These are phyloP conservation scores for Mayetiola destructor DNA, from an alignment of 2,888 invertebrate species.

Conservation along the genomic window DNA sequence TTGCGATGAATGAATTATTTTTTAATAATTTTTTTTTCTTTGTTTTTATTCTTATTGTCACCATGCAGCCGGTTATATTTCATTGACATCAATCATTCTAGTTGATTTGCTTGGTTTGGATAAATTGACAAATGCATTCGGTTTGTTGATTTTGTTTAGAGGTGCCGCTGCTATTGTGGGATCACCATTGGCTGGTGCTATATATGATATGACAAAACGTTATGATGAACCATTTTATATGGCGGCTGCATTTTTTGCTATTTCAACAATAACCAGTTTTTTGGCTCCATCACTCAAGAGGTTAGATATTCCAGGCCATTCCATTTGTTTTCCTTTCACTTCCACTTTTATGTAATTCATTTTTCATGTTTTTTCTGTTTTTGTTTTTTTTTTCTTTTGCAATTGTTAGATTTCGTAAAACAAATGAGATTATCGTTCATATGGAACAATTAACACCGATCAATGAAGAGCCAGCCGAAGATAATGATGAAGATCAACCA, in stretches of 20 bases:
- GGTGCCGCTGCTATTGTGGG: constrained; percentile 86
- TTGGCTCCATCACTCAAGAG: constrained; percentile 59
- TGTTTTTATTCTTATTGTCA: neutral
- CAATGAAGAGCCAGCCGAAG: constrained; percentile 69
- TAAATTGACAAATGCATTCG: constrained; percentile 93
- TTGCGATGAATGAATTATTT: neutral
- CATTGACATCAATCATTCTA: constrained; percentile 91
- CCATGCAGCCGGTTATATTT: constrained; percentile 81
- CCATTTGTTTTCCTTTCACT: too few species aligned
- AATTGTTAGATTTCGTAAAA: constrained; percentile 27
- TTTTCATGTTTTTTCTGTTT: constrained; percentile 5
- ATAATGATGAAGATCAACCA: constrained; percentile 58
- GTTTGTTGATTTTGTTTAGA: constrained; percentile 85
- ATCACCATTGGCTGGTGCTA: constrained; percentile 69
- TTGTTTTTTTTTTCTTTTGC: neutral
- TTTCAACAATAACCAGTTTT: constrained; percentile 74
- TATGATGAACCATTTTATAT: constrained; percentile 86
- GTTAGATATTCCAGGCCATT: constrained; percentile 25
- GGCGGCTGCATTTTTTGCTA: constrained; percentile 75
- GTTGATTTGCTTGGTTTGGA: constrained; percentile 92
- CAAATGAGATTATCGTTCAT: constrained; percentile 46
- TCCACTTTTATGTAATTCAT: neutral
- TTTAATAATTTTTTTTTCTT: neutral
- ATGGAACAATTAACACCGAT: constrained; percentile 65
- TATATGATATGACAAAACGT: constrained; percentile 73